phyloP scores from a whole-genome alignment of 2,797 vertebrate genomes.

The Bradypus variegatus region DNA sequence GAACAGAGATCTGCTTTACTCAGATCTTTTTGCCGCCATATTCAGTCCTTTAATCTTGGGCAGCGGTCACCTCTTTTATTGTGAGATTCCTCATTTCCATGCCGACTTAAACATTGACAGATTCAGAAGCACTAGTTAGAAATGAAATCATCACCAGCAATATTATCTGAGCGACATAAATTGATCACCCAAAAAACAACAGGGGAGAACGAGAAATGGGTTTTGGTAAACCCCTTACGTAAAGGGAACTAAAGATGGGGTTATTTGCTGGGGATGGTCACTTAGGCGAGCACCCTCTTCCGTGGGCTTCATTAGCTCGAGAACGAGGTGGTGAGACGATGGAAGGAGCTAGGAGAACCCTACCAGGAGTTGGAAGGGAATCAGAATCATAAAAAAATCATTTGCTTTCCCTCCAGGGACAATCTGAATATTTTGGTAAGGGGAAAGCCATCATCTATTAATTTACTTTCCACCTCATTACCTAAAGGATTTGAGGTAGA shows the following conservation, averaged over 20 bases:
- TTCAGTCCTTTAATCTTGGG: not conserved
- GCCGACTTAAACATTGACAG: not conserved
- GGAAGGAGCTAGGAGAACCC: not conserved
- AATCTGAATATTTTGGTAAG: not conserved
- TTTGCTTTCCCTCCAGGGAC: not conserved
- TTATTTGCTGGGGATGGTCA: not conserved
- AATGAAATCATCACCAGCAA: not conserved
- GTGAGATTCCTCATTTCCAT: not conserved
- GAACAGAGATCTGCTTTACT: not conserved
- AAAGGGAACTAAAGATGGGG: not conserved
- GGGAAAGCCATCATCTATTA: not conserved
- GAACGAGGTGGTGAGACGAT: not conserved
- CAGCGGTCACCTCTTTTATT: not conserved
- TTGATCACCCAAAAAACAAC: not conserved
- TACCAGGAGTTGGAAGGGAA: not conserved
- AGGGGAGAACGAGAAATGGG: not conserved
- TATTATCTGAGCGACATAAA: not conserved
- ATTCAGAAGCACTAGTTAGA: not conserved
- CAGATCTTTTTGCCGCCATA: not conserved
- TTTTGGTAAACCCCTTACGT: not conserved
- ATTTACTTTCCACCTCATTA: not conserved
- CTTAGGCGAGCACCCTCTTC: not conserved
- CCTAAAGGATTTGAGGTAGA: not conserved
- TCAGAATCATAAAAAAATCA: not conserved
- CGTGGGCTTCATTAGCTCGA: not conserved